Conservation (phyloP, 2,888 invertebrate species). For the Drosophila antonietae region DNA sequence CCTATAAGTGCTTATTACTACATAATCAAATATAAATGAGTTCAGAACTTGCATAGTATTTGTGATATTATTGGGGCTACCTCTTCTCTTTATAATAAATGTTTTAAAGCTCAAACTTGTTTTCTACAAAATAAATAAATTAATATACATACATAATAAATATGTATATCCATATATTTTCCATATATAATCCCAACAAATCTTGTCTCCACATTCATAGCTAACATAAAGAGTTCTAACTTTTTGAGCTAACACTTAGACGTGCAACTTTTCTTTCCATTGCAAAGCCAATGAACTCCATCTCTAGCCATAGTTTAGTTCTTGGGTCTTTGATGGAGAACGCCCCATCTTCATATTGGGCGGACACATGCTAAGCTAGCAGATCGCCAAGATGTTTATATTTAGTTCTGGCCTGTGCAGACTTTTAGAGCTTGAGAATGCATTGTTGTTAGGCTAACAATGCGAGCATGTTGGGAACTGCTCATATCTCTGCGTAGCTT, state of each 20-base stretch:
- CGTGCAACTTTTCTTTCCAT: constrained; percentile 14
- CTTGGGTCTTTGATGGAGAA: constrained; percentile 29
- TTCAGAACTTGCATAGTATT: too few species aligned
- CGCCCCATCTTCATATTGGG: constrained; percentile 25
- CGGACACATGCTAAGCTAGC: constrained; percentile 38
- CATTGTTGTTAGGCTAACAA: constrained; percentile 54
- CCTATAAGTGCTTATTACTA: too few species aligned
- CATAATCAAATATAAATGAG: too few species aligned
- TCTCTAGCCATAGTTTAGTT: constrained; percentile 22
- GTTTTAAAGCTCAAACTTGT: too few species aligned
- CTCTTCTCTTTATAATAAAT: too few species aligned
- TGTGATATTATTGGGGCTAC: too few species aligned
- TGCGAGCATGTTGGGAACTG: constrained; percentile 11
- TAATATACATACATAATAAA: neutral
- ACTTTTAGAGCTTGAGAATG: constrained; percentile 28
- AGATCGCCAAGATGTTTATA: constrained; percentile 30
- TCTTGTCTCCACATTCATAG: neutral
- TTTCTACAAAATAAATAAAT: too few species aligned
- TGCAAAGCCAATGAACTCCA: constrained; percentile 44
- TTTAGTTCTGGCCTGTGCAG: constrained; percentile 14
- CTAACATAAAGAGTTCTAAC: neutral
- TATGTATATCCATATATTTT: neutral
- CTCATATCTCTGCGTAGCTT: constrained; percentile 12
- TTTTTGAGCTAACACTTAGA: neutral
- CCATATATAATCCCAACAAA: neutral